phyloP scores from a whole-genome alignment of 2,797 vertebrate genomes.

The Artibeus jamaicensis region DNA sequence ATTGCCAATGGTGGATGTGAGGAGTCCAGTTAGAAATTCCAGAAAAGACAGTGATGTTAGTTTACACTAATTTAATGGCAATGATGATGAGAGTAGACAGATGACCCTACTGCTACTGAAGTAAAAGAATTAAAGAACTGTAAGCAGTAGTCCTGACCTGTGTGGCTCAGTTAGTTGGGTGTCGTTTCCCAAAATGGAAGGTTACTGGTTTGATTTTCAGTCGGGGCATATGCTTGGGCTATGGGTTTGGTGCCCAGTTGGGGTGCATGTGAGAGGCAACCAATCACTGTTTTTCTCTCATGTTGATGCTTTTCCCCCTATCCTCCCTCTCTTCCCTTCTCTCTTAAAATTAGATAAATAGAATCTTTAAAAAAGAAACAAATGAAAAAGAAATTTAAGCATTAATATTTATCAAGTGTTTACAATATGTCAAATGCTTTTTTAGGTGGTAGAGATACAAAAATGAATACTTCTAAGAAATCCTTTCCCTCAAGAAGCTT shows the following conservation, averaged over 20 bases:
- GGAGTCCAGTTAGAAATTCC: neutral
- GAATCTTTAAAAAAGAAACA: neutral
- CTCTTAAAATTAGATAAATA: neutral
- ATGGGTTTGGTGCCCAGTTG: neutral
- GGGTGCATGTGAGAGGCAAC: neutral
- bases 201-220: neutral
- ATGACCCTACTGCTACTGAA: neutral
- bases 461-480: neutral
- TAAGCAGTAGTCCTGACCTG: neutral
- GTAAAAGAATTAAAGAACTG: neutral
- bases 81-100: neutral
- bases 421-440: neutral
- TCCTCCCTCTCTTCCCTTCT: neutral
- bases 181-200: neutral
- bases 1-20: neutral
- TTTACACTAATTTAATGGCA: neutral
- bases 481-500: neutral
- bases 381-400: neutral
- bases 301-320: too few species aligned
- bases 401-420: conserved; percentile 21
- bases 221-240: neutral
- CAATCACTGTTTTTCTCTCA: too few species aligned
- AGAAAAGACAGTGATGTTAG: neutral
- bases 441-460: neutral
- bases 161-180: neutral